Evolutionary conservation across 2,888 invertebrate genomes (phyloP).

Genomic region (Rhagonycha lutea): DNA sequence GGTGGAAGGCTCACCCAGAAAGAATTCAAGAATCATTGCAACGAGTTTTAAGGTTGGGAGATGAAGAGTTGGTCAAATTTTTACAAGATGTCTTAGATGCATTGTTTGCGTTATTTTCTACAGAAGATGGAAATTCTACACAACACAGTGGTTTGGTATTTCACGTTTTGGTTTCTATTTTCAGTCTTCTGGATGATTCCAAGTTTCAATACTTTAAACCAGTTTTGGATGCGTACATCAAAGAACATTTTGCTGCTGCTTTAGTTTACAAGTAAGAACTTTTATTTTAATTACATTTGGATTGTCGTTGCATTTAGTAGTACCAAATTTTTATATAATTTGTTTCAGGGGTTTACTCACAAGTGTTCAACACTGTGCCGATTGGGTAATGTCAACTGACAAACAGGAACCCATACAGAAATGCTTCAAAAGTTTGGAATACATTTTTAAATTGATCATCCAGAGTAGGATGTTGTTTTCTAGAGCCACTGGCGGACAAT

Average conservation of each 20-base stretch:
- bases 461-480: constrained; percentile 85
- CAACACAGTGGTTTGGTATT: constrained; percentile 90
- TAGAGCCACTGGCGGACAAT: constrained; percentile 84
- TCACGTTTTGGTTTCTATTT: constrained; percentile 88
- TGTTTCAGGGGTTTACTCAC: constrained; percentile 75
- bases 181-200: constrained; percentile 85
- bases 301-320: no score
- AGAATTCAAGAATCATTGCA: constrained; percentile 84
- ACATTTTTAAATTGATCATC: constrained; percentile 90
- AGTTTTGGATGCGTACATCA: constrained; percentile 92
- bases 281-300: not conserved
- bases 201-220: constrained; percentile 95
- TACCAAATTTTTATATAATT: not conserved
- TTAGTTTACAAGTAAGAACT: constrained; percentile 83
- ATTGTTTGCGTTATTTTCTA: constrained; percentile 89
- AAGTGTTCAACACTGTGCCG: constrained; percentile 88
- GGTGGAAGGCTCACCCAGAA: constrained; percentile 90
- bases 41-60: constrained; percentile 78
- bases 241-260: constrained; percentile 92
- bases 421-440: constrained; percentile 87
- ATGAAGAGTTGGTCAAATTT: constrained; percentile 93
- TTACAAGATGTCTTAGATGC: constrained; percentile 93
- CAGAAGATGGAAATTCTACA: constrained; percentile 89
- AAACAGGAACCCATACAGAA: constrained; percentile 89
- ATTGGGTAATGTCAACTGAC: constrained; percentile 83